Base-by-base conservation (phyloP, 2,888 invertebrate genomes). In the Salpingus planirostris region DNA sequence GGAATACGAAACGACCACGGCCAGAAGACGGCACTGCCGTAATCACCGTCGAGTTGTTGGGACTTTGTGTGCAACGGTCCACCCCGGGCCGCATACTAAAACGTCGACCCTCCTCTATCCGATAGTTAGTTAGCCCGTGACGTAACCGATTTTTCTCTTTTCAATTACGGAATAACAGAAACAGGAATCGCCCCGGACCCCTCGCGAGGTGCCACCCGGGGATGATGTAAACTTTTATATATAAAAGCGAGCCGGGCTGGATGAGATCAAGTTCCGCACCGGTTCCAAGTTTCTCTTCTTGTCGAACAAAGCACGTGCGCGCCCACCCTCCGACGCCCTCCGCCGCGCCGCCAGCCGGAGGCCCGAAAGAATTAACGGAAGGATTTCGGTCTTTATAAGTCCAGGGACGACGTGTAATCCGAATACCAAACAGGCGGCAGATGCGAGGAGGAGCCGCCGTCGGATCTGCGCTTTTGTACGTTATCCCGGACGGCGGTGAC, bases 371-470 rank as follows among this genome's bases (percentile, higher is more conserved):
- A 51, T 51, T 51, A 51, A 44, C 50, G 44, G 38, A 43, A 48
- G 46, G 46, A 48, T 49, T 48, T 44, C 33, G 44, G 44, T 42
- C 46, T 49, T 49, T 47, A 47, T 46, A 50, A 50, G 48, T 49
- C 49, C 34, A 33, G 39, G 38, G 43, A 44, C 42, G 44, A 42
- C 40, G 43, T 46, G 49, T 49, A 49, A 52, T 52, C 46, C 51
- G 55, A 51, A 55, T 54, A 54, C 51, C 50, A 55, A 55, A 47
- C 46, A 55, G 51, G 50, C 49, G 42, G 44, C 49, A 50, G 49
- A 46, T 50, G 50, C 8, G 18, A 8, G 18, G 5, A 18, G 18
- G 18, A 18, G 18, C 5, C 5, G 8, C 5, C 5, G 18, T 18
- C 18, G 18, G 18, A 6, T 18, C 18, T 5, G 5, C 8, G 18